Evolutionary conservation across 2,888 invertebrate species (phyloP).

Genomic region (Drosophila diplacantha): DNA sequence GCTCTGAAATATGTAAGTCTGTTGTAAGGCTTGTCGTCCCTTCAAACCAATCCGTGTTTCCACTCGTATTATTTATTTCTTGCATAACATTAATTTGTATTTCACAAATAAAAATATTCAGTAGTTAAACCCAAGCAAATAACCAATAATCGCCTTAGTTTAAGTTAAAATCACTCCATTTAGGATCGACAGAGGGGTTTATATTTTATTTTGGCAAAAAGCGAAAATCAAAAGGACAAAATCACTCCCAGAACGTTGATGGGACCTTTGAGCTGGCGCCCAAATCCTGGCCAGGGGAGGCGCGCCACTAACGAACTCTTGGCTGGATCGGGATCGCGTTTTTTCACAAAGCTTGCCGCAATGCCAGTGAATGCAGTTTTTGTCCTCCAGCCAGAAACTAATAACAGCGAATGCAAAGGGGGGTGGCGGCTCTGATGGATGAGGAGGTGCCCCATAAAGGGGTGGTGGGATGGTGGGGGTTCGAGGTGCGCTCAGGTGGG

Average conservation of each 20-base stretch:
- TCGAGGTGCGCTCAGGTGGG: conserved; percentile 16
- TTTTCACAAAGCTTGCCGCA: conserved; percentile 50
- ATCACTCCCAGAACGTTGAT: conserved; percentile 1
- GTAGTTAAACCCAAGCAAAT: background rate
- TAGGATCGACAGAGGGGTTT: background rate
- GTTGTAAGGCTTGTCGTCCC: too few relatives aligned
- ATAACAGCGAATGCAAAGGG: conserved; percentile 31
- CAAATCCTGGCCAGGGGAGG: conserved; percentile 45
- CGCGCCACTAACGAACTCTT: conserved; percentile 42
- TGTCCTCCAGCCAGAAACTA: conserved; percentile 43
- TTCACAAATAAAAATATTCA: too few relatives aligned
- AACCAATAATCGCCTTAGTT: background rate
- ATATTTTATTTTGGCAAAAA: background rate
- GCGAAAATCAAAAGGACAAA: conserved; percentile 5
- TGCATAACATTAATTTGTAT: background rate
- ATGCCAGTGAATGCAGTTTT: conserved; percentile 53
- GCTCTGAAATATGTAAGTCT: too few relatives aligned
- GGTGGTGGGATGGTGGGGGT: background rate
- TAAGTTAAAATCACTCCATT: background rate
- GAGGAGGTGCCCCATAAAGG: conserved; percentile 4
- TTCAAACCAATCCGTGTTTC: background rate
- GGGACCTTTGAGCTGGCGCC: conserved; percentile 23
- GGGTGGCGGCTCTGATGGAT: conserved; percentile 17
- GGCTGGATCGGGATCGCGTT: conserved; percentile 37
- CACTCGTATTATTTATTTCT: background rate